Evolutionary conservation across 2,888 invertebrate genomes (phyloP).

Genomic region (Campopleginae sp.): DNA sequence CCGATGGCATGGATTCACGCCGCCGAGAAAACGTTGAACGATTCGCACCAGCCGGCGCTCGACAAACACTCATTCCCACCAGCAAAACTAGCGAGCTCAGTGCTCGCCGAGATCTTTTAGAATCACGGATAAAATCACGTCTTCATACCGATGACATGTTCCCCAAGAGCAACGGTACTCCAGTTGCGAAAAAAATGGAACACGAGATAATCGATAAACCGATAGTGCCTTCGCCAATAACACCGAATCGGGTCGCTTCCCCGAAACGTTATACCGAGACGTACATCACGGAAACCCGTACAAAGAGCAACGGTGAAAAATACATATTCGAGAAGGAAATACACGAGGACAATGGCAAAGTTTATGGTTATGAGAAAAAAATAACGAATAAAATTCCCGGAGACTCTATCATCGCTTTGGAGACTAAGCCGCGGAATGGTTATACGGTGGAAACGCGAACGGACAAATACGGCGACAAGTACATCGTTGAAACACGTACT

Average conservation of each 20-base stretch:
- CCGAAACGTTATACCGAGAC: conserved; percentile 82
- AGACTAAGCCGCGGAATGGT: conserved; percentile 76
- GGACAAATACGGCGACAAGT: conserved; percentile 82
- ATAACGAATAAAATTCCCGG: conserved; percentile 85
- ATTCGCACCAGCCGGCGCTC: conserved; percentile 48
- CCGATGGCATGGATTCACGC: conserved; percentile 87
- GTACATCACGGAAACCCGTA: conserved; percentile 81
- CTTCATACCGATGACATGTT: conserved; percentile 84
- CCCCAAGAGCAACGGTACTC: conserved; percentile 74
- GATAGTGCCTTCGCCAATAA: conserved; percentile 82
- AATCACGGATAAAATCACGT: conserved; percentile 90
- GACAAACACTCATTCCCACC: conserved; percentile 66
- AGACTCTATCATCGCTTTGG: conserved; percentile 85
- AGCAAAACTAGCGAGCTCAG: conserved; percentile 87
- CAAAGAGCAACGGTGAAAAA: conserved; percentile 81
- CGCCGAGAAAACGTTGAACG: conserved; percentile 73
- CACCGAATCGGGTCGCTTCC: conserved; percentile 78
- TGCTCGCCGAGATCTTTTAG: conserved; percentile 90
- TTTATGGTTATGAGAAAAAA: conserved; percentile 83
- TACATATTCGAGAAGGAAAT: conserved; percentile 82
- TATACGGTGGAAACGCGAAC: conserved; percentile 80
- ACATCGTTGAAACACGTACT: conserved; percentile 80
- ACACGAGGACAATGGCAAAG: conserved; percentile 82
- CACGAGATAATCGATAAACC: conserved; percentile 82
- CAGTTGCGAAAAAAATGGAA: conserved; percentile 77